Evolutionary conservation across 2,888 invertebrate species (phyloP).

Genomic region (Caenorhabditis afra): DNA sequence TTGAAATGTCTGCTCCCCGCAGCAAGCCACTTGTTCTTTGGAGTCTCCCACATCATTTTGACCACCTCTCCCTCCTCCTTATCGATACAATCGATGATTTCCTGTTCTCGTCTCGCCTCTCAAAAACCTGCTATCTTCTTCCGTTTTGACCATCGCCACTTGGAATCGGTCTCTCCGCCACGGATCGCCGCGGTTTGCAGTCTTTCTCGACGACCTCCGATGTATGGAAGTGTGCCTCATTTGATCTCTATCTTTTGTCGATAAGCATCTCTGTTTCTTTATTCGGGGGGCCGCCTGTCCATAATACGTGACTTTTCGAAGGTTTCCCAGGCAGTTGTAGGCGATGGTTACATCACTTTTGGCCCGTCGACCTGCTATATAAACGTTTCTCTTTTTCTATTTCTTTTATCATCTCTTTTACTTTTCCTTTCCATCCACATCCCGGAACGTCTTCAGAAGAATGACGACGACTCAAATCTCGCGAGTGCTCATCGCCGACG

Average conservation of each 20-base stretch:
- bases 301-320: conserved; percentile 43
- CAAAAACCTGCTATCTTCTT: too few species aligned
- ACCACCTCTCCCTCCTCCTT: too few species aligned
- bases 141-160: too few species aligned
- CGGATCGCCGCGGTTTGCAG: conserved; percentile 31
- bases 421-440: too few species aligned
- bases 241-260: conserved; percentile 3
- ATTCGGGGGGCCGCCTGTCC: too few species aligned
- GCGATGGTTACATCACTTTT: conserved; percentile 38
- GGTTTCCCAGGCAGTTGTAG: not conserved
- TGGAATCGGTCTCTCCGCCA: too few species aligned
- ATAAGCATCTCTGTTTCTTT: not conserved
- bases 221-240: too few species aligned
- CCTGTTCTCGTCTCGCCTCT: too few species aligned
- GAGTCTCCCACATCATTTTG: too few species aligned
- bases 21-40: too few species aligned
- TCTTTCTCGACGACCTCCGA: conserved; percentile 15
- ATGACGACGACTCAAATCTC: conserved; percentile 76
- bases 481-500: conserved; percentile 93
- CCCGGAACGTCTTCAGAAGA: conserved; percentile 23
- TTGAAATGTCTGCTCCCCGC: too few species aligned
- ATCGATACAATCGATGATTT: too few species aligned
- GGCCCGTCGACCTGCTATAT: conserved; percentile 12
- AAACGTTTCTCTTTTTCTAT: conserved; percentile 7
- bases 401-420: not conserved